Base-by-base conservation (phyloP, 2,888 invertebrate species). In the Chelonus formosanus region DNA sequence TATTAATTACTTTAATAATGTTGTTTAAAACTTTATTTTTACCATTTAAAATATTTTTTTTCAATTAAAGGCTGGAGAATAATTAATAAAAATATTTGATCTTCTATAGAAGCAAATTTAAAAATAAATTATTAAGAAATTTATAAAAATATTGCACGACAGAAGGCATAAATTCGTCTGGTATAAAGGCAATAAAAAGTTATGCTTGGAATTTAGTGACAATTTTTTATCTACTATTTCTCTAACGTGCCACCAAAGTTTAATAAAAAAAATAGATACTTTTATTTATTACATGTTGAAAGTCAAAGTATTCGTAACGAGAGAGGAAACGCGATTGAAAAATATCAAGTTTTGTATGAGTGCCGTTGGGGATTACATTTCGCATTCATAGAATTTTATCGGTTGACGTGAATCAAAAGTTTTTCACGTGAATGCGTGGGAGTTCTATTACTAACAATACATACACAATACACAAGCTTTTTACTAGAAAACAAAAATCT, bases 351-450 rank as follows among this genome's bases (percentile, higher is more conserved):
- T 77, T 73, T 70, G 59, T 65, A 52, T 67, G 50, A 61, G 50
- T 50, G 52, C 55, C 50, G 65, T 65, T 43, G 61, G 60, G 73
- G 76, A 80, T 80, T 79, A 75, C 78, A 79, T 80, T 80, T 80
- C 75, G 74, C 77, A 80, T 80, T 79, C 79, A 80, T 80, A 74
- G 76, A 79, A 79, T 80, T 77, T 78, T 76, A 74, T 72, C 75
- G 73, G 67, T 63, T 55, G 63, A 69, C 74, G 77, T 78, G 76
- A 79, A 80, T 78, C 80, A 78, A 78, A 79, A 76, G 75, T 78
- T 76, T 53, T 53, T 20, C 52, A 53, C n/a, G 10, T 61, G 45
- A 53, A 44, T 43, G 43, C 61, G 6, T 40, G 53, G 36, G 53
- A 10, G 31, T 61, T 61, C 43, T 43, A 53, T 52, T 43, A 40